Evolutionary conservation across 2,888 invertebrate genomes (phyloP), one percentile per base, ranked within the genome.

Genomic region (Euclidia mi): DNA sequence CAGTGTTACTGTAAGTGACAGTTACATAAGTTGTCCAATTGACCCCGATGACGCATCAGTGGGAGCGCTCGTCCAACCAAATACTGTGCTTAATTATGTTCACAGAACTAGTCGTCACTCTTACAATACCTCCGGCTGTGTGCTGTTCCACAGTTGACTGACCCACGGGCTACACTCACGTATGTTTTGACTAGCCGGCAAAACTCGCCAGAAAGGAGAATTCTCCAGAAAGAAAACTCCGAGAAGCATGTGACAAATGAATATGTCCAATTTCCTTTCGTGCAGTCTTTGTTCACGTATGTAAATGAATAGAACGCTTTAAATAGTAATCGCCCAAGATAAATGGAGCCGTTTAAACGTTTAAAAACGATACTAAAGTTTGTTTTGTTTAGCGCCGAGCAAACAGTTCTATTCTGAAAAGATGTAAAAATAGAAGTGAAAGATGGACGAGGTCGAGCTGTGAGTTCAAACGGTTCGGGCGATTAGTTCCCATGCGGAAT

Each of bases 1-100:
- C 7, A 17, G 32, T 11, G 34, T 37, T n/a, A 32, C 17, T 37
- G 65, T 63, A 53, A 73, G 82, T 86, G 81, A 87, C 78, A 79
- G 82, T 74, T 74, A 86, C 88, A 79, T 84, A 87, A 89, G 78
- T 70, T 72, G 78, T 55, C 78, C 85, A 86, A 82, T 85, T 88
- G 89, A 87, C 86, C 88, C 80, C 76, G 80, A 86, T 87, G 87
- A 87, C 88, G 86, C 79, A 79, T 45, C 57, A 20, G 57, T 34
- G 56, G 65, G 68, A 68, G 68, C 65, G 70, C 64, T 72, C 64
- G 56, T 15, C 20, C 43, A 35, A 14, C 35, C 47, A 40, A 50
- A 56, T 47, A 44, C 34, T 15, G 38, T 42, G 35, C 60, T 53
- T 51, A 29, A 48, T 60, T 40, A 53, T 46, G 50, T 49, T 61